phyloP scores from a whole-genome alignment of 2,797 vertebrate species.

The Heliangelus exortis region DNA sequence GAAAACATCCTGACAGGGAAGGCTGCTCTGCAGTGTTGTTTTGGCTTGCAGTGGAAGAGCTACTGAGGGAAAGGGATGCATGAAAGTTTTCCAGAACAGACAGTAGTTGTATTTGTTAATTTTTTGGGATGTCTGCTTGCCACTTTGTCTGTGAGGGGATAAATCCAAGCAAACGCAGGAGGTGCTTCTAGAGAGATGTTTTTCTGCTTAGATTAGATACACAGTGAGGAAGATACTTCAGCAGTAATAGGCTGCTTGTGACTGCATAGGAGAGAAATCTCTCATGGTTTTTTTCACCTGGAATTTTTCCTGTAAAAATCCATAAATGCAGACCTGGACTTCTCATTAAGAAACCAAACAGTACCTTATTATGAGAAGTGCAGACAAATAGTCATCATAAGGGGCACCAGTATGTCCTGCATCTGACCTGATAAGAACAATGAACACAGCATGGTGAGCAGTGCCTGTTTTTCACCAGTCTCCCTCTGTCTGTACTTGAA shows the following conservation, averaged over 20 bases:
- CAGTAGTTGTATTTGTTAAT: constrained; percentile 8
- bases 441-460: constrained; percentile 57
- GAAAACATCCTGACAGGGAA: neutral
- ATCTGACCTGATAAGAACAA: constrained; percentile 50
- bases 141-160: neutral
- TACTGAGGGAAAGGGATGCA: neutral
- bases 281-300: constrained; percentile 6
- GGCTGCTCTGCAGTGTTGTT: constrained; percentile 35
- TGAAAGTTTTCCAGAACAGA: neutral
- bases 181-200: neutral
- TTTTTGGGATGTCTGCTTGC: neutral
- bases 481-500: neutral
- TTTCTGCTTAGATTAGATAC: neutral
- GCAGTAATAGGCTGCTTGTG: neutral
- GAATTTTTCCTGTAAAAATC: neutral
- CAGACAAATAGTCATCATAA: constrained; percentile 21
- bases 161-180: neutral
- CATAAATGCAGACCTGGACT: neutral
- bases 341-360: neutral
- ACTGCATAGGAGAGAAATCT: neutral
- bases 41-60: constrained; percentile 22
- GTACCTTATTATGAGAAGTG: neutral
- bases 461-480: constrained; percentile 42
- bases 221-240: neutral
- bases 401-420: constrained; percentile 47